Conservation (phyloP, 1,140 invertebrate species). For the Aphaenogaster rudis region DNA sequence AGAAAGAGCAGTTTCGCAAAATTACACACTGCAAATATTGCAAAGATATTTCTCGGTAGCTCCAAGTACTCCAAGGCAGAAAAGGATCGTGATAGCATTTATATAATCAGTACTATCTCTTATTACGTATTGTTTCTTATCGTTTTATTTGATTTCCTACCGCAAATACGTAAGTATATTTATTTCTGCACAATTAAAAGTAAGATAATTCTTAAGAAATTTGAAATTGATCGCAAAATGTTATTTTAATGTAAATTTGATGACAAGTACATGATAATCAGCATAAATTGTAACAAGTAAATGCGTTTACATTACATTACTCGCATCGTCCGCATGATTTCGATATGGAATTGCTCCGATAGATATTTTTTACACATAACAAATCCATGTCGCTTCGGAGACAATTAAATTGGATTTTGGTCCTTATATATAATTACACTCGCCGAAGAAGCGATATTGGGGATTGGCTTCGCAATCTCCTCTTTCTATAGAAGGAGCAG, state of each 20-base stretch:
- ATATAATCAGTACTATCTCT: slow-evolving; percentile 14
- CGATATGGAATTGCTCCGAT: background rate
- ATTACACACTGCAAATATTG: background rate
- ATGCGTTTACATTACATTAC: background rate
- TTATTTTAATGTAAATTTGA: background rate
- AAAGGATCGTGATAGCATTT: background rate
- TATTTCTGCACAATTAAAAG: slow-evolving; percentile 12
- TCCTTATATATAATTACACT: background rate
- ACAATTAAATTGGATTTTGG: slow-evolving; percentile 4
- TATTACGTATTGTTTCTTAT: background rate
- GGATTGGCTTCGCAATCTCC: background rate
- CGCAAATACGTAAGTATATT: background rate
- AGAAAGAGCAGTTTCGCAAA: background rate
- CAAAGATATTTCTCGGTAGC: slow-evolving; percentile 13
- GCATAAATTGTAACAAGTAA: background rate
- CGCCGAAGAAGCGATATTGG: background rate
- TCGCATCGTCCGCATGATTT: slow-evolving; percentile 18
- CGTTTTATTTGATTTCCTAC: background rate
- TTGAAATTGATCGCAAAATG: background rate
- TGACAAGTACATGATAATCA: background rate
- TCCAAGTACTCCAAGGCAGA: slow-evolving; percentile 47
- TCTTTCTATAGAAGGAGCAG: background rate
- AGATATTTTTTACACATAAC: background rate
- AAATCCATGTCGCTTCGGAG: background rate
- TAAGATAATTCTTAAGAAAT: background rate